Percentiles rank a stretch among this genome's conserved stretches.
Conservation (phyloP, 2,113 vertebrate species). For the Rhodinocichla rosea region DNA sequence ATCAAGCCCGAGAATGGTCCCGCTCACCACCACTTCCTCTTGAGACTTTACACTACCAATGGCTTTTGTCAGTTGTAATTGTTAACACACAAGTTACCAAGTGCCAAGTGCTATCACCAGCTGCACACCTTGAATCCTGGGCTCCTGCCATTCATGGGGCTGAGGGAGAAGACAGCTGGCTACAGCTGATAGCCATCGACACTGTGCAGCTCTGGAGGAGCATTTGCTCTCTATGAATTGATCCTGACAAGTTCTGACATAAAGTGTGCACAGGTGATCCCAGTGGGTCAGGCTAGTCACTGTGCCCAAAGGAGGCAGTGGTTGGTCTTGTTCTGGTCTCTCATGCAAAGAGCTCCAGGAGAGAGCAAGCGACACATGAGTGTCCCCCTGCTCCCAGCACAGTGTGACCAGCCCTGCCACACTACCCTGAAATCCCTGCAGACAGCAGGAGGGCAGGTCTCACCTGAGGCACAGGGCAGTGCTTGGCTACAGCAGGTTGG, state of each 20-base stretch:
- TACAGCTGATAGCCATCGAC: background rate
- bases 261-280: background rate
- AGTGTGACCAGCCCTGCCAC: background rate
- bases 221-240: fast-evolving
- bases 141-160: background rate
- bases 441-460: background rate
- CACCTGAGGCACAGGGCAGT: background rate
- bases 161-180: fast-evolving
- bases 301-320: background rate
- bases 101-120: background rate
- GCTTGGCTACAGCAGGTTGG: background rate
- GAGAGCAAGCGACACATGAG: fast-evolving
- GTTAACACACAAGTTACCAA: background rate
- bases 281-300: background rate
- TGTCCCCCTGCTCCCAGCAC: background rate
- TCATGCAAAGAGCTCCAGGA: background rate
- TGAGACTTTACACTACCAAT: background rate
- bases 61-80: background rate
- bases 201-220: background rate
- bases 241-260: background rate
- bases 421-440: background rate
- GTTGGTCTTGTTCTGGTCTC: background rate
- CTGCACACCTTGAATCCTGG: background rate
- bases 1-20: background rate
- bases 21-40: background rate